phyloP scores from a whole-genome alignment of 2,888 invertebrate genomes.

The Parelbella ahira region DNA sequence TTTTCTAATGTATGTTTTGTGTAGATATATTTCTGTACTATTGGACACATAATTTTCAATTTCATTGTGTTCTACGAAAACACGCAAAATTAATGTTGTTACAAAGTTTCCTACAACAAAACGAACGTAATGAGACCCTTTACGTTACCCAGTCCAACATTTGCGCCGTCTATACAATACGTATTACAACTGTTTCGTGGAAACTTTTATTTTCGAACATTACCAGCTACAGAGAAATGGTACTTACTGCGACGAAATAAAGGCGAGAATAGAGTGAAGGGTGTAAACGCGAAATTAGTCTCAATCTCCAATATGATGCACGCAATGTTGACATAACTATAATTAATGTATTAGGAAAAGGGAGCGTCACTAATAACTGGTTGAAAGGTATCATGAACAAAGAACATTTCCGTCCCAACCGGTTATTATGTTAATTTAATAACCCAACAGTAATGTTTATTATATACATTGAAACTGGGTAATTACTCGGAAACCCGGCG shows the following conservation, averaged over 20 bases:
- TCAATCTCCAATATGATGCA: constrained; percentile 31
- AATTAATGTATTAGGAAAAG: constrained; percentile 42
- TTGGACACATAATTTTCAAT: too few species aligned
- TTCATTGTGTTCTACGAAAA: too few species aligned
- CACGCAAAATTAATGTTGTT: too few species aligned
- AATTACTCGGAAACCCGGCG: too few species aligned
- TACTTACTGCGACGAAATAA: constrained; percentile 18
- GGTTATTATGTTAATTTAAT: constrained; percentile 14
- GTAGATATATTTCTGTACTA: too few species aligned
- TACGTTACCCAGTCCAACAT: not conserved
- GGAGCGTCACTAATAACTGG: constrained; percentile 34
- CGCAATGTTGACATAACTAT: constrained; percentile 44
- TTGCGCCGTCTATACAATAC: not conserved
- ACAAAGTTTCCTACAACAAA: too few species aligned
- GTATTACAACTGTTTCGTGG: constrained; percentile 16
- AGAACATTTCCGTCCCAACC: constrained; percentile 8
- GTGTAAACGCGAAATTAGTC: constrained; percentile 9
- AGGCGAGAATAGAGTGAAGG: constrained; percentile 21
- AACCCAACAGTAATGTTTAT: too few species aligned
- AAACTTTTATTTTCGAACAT: constrained; percentile 5
- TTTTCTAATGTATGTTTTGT: too few species aligned
- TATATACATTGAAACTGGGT: too few species aligned
- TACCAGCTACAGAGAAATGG: not conserved
- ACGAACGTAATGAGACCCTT: too few species aligned
- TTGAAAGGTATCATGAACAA: constrained; percentile 16